Conservation (phyloP, 2,113 vertebrate species). For the Hiodon tergisus region DNA sequence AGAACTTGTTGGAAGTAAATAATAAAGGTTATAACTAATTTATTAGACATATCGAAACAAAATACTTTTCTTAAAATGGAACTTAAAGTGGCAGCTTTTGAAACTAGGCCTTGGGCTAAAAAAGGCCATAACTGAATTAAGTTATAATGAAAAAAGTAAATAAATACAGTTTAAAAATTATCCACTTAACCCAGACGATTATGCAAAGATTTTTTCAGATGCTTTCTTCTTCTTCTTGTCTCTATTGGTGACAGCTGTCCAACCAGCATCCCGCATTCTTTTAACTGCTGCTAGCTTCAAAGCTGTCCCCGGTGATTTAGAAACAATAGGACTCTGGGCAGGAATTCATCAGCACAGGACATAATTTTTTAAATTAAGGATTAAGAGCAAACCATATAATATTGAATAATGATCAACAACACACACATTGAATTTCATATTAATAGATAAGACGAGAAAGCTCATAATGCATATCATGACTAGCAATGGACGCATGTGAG, state of each 20-base stretch:
- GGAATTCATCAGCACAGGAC: conserved; percentile 32
- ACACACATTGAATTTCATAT: not conserved
- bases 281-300: conserved; percentile 70
- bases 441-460: not conserved
- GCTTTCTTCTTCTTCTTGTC: conserved; percentile 78
- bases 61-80: not conserved
- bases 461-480: not conserved
- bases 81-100: not conserved
- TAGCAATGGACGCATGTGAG: too few species aligned
- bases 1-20: too few species aligned
- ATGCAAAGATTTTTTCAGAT: conserved; percentile 69
- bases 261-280: conserved; percentile 75
- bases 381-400: not conserved
- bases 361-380: too few species aligned
- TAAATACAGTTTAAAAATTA: not conserved
- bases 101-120: too few species aligned
- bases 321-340: conserved; percentile 46
- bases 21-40: not conserved
- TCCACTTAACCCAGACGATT: conserved; percentile 15
- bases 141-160: not conserved
- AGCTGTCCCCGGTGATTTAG: conserved; percentile 62
- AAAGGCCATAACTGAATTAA: too few species aligned
- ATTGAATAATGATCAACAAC: not conserved
- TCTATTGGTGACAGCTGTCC: conserved; percentile 70
- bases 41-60: too few species aligned